Base-by-base conservation (phyloP, 2,113 vertebrate species). In the Craseonycteris thonglongyai region DNA sequence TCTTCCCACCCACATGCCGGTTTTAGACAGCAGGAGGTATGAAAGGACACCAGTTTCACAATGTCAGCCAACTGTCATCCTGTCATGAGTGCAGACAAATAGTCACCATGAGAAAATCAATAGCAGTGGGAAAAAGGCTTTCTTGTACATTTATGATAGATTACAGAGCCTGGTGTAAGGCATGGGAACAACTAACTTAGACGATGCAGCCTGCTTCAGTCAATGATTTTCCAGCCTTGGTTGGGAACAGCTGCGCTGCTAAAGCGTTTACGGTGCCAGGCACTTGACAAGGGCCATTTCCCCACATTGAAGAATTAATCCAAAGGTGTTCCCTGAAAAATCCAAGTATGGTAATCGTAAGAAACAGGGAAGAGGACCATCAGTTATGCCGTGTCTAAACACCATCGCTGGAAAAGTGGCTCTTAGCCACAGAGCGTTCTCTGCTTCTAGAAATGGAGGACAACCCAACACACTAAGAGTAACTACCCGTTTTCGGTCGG, bases 101-200 rank as follows among this genome's bases (percentile, higher is more conserved):
- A 94, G 86, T 92, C 89, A 95, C 92, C 54, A 65, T 45, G 85
- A 35, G 38, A 95, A 95, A 97, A 95, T 96, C 95, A 90, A 96
- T 85, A 96, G 89, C 86, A 90, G 33, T 85, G 75, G 90, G 89
- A 8, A 96, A 96, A 93, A 95, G 69, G 49, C 54, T 93, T 94
- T 87, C 96, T 68, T 94, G 69, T 92, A 61, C 91, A 88, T 95
- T 97, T 95, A 95, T 90, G 88, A 95, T 84, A 69, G 82, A 91
- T 91, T 91, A 89, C 95, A 89, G 49, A 90, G 86, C 56, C 87
- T 93, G 54, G 69, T 93, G 38, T 89, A 91, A 88, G 54, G 65
- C 89, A 90, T 49, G 72, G 84, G 90, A 96, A 91, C 86, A 95
- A 89, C 79, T 90, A 82, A 75, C 95, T 92, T 66, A 76, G 79